Evolutionary conservation across 1,140 invertebrate genomes (phyloP).

Genomic region (Eurosta solidaginis): DNA sequence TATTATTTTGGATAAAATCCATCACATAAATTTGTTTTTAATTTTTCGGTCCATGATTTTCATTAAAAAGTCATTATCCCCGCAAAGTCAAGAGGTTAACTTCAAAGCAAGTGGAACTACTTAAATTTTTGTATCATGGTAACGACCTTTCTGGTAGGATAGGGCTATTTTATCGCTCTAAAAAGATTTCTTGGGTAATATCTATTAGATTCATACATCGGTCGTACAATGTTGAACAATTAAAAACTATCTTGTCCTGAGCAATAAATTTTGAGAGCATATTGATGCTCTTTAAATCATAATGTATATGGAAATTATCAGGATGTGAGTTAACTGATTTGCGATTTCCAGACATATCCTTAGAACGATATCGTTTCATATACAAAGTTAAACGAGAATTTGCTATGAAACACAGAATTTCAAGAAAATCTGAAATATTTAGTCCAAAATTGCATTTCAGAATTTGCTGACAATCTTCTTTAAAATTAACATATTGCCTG

Average conservation of each 20-base stretch:
- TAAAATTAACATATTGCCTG: constrained; percentile 71
- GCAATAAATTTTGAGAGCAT: constrained; percentile 38
- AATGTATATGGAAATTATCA: constrained; percentile 45
- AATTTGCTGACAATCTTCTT: constrained; percentile 78
- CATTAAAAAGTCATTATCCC: too few relatives aligned
- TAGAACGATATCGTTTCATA: constrained; percentile 20
- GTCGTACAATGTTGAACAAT: constrained; percentile 36
- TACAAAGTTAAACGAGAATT: constrained; percentile 59
- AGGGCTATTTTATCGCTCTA: too few relatives aligned
- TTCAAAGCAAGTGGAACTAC: too few relatives aligned
- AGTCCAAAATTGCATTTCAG: constrained; percentile 83
- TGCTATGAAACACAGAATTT: constrained; percentile 71
- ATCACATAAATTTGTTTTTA: too few relatives aligned
- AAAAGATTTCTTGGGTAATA: too few relatives aligned
- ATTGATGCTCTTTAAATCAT: constrained; percentile 45
- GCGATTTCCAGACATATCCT: not conserved
- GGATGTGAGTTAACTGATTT: constrained; percentile 46
- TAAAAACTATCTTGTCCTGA: constrained; percentile 41
- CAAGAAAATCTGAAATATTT: constrained; percentile 74
- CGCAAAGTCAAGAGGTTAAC: too few relatives aligned
- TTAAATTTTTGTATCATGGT: too few relatives aligned
- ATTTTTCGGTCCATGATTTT: too few relatives aligned
- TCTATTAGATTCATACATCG: constrained; percentile 28
- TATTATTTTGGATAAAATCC: too few relatives aligned
- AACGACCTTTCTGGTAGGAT: too few relatives aligned